These are phyloP conservation scores for Balaenoptera acutorostrata DNA, from an alignment of 2,113 vertebrate genomes.

Conservation along the genomic window DNA sequence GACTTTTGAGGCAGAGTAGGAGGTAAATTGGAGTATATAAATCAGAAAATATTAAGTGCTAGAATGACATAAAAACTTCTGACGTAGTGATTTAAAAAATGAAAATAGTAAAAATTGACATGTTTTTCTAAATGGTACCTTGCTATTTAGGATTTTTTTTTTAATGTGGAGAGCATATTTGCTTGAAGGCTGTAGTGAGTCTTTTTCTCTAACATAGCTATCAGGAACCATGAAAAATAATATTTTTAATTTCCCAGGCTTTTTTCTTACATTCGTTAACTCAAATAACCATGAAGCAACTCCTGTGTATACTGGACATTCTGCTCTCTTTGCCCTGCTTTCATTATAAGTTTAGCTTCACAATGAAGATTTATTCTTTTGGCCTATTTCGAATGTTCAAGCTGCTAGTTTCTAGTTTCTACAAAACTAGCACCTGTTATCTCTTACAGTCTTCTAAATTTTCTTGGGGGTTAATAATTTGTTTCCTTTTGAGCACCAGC, in stretches of 20 bases:
- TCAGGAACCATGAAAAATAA: background rate
- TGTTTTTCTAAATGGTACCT: background rate
- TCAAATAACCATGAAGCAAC: background rate
- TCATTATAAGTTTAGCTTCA: background rate
- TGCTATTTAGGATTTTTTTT: background rate
- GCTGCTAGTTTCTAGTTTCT: background rate
- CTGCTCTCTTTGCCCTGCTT: background rate
- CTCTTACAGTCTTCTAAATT: background rate
- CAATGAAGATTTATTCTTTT: slow-evolving; percentile 2
- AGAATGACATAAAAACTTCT: background rate
- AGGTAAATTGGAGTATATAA: background rate
- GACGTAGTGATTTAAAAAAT: background rate
- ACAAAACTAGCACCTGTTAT: background rate
- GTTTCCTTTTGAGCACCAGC: background rate
- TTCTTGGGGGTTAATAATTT: background rate
- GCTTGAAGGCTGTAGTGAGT: background rate
- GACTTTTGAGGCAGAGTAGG: background rate
- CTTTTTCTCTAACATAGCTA: background rate
- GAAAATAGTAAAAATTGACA: background rate
- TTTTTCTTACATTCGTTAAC: background rate
- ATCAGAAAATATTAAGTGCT: background rate
- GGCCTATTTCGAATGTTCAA: background rate
- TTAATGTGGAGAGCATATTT: background rate
- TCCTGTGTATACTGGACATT: background rate
- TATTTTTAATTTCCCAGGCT: background rate